These are phyloP conservation scores for Centropyge bicolor DNA, from an alignment of 2,797 vertebrate genomes.

Conservation along the genomic window DNA sequence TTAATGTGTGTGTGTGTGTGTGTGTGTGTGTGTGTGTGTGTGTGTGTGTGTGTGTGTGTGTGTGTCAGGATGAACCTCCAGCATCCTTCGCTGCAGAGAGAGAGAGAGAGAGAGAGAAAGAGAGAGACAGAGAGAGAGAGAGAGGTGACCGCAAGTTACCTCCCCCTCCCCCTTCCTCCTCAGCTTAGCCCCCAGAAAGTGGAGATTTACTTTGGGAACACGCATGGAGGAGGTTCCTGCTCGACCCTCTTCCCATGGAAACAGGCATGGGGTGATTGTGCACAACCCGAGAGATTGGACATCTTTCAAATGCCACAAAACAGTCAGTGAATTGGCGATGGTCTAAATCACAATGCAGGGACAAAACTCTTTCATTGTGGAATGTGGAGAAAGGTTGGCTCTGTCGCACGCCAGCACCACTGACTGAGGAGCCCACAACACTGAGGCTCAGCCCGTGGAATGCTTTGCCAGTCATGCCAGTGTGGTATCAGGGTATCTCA, in stretches of 20 bases:
- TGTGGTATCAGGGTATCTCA: not conserved
- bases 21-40: constrained; percentile 28
- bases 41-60: constrained; percentile 33
- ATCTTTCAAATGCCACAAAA: constrained; percentile 80
- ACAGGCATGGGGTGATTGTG: constrained; percentile 84
- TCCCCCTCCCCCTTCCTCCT: constrained; percentile 49
- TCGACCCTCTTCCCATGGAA: constrained; percentile 79
- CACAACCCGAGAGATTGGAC: constrained; percentile 82
- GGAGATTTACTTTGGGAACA: constrained; percentile 84
- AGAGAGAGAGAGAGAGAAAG: constrained; percentile 12
- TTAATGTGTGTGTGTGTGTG: constrained; percentile 53
- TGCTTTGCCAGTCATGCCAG: not conserved
- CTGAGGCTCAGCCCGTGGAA: constrained; percentile 1
- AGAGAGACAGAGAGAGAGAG: constrained; percentile 23
- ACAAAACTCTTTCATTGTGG: constrained; percentile 74
- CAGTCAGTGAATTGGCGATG: constrained; percentile 77
- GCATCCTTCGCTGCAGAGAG: constrained; percentile 33
- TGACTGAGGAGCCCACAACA: constrained; percentile 17
- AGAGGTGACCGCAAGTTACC: constrained; percentile 83
- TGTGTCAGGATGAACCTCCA: constrained; percentile 26
- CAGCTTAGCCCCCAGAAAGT: constrained; percentile 50
- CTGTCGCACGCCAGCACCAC: constrained; percentile 55
- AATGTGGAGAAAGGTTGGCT: constrained; percentile 72
- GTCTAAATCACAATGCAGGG: constrained; percentile 81
- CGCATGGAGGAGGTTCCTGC: constrained; percentile 77